Percentiles rank a stretch among this genome's conserved stretches.
Conservation (phyloP, 2,888 invertebrate species). For the Ischnus inquisitorius region DNA sequence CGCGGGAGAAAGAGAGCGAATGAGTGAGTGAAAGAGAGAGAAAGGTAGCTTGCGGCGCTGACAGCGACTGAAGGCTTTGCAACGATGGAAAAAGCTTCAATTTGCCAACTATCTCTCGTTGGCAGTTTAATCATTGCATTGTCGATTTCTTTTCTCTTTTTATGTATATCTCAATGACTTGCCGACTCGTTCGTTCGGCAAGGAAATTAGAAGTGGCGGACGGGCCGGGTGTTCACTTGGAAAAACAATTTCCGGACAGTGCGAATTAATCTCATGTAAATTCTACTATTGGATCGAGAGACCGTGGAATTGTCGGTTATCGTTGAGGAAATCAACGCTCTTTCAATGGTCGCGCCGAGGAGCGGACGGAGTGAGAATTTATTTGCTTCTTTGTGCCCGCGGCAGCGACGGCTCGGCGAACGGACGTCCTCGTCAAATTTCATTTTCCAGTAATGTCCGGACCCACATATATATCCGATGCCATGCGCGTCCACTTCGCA, state of each 20-base stretch:
- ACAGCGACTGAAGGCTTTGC: constrained; percentile 43
- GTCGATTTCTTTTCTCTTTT: constrained; percentile 7
- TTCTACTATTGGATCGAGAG: background rate
- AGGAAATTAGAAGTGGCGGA: background rate
- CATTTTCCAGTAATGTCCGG: constrained; percentile 33
- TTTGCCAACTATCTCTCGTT: background rate
- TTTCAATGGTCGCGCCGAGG: constrained; percentile 35
- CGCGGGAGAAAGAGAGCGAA: constrained; percentile 30
- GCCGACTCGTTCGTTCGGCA: background rate
- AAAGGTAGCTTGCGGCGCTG: constrained; percentile 33
- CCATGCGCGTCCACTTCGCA: background rate
- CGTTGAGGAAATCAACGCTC: constrained; percentile 22
- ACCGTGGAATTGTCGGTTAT: constrained; percentile 35
- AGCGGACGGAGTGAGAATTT: constrained; percentile 38
- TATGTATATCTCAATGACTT: background rate
- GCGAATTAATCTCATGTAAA: constrained; percentile 3
- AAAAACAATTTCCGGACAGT: background rate
- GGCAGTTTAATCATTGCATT: background rate
- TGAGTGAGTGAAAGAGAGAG: constrained; percentile 3
- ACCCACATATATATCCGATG: background rate
- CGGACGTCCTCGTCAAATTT: constrained; percentile 61
- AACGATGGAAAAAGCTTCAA: constrained; percentile 1
- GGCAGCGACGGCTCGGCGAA: constrained; percentile 8
- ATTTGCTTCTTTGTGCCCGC: constrained; percentile 39
- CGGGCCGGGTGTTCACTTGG: background rate